phyloP scores from a whole-genome alignment of 2,113 vertebrate genomes.

The Microtus ochrogaster region DNA sequence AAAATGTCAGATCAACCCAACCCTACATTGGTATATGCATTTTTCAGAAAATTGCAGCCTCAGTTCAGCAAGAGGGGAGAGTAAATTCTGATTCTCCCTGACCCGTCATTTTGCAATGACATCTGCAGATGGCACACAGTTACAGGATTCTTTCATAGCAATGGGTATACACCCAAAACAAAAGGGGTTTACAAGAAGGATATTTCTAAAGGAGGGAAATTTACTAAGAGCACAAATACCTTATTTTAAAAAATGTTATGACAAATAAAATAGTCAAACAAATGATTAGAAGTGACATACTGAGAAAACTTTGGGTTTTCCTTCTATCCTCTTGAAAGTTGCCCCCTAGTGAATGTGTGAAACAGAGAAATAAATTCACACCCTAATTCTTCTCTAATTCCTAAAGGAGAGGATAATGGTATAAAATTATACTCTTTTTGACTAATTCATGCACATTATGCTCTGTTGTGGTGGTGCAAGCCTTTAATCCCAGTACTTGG shows the following conservation, averaged over 20 bases:
- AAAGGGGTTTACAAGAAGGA: not conserved
- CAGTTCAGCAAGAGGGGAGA: not conserved
- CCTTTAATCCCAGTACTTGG: too few species aligned
- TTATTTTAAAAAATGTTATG: conserved; percentile 12
- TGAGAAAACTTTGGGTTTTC: not conserved
- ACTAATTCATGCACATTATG: not conserved
- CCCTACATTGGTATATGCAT: not conserved
- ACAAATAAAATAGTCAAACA: not conserved
- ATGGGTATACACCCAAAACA: not conserved
- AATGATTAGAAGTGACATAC: not conserved
- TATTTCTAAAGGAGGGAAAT: not conserved
- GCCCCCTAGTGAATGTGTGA: not conserved
- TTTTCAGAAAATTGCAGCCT: conserved; percentile 26
- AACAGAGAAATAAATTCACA: not conserved
- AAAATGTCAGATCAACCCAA: not conserved
- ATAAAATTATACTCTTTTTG: conserved; percentile 9
- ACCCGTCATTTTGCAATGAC: not conserved
- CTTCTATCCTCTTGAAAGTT: not conserved
- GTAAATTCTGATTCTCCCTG: not conserved
- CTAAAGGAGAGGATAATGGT: not conserved
- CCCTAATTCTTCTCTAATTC: not conserved
- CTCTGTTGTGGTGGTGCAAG: too few species aligned
- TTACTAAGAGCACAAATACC: not conserved
- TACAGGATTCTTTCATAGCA: not conserved
- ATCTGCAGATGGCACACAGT: accelerated